Evolutionary conservation across 1,140 invertebrate genomes (phyloP).

Genomic region (Pseudomyrmex flavicornis): DNA sequence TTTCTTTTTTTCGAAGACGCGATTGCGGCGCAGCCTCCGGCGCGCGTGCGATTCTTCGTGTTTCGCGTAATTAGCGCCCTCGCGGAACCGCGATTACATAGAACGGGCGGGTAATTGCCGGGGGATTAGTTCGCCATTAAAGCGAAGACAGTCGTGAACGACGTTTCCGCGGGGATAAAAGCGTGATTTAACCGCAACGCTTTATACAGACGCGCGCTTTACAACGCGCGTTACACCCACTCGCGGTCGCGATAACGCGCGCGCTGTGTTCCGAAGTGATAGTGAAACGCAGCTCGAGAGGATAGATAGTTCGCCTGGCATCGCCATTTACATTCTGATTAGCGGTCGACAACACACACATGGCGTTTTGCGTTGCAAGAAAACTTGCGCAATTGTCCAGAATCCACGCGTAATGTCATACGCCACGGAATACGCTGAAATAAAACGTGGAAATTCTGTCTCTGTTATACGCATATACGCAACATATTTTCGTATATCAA

Average conservation of each 20-base stretch:
- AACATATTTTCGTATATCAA: neutral
- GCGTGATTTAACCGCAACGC: conserved; percentile 6
- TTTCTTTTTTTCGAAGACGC: neutral
- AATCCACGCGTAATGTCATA: neutral
- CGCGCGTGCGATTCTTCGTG: conserved; percentile 19
- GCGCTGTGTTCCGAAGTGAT: conserved; percentile 13
- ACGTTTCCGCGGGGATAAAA: conserved; percentile 34
- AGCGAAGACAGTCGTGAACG: conserved; percentile 44
- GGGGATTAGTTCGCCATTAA: conserved; percentile 40
- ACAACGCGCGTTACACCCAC: conserved; percentile 1
- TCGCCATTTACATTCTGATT: conserved; percentile 41
- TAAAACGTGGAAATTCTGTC: neutral
- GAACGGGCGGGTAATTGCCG: conserved; percentile 44
- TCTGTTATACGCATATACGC: neutral
- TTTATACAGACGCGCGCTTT: conserved; percentile 2
- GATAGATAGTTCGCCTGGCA: conserved; percentile 16
- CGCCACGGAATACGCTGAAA: neutral
- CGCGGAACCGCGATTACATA: neutral
- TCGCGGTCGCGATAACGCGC: conserved; percentile 21
- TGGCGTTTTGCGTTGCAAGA: neutral
- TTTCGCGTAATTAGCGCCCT: conserved; percentile 53
- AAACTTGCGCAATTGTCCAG: conserved; percentile 20
- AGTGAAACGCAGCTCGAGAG: conserved; percentile 2
- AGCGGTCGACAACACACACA: neutral
- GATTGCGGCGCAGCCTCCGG: conserved; percentile 9